Evolutionary conservation across 2,888 invertebrate genomes (phyloP).

Genomic region (Nymphalis urticae): DNA sequence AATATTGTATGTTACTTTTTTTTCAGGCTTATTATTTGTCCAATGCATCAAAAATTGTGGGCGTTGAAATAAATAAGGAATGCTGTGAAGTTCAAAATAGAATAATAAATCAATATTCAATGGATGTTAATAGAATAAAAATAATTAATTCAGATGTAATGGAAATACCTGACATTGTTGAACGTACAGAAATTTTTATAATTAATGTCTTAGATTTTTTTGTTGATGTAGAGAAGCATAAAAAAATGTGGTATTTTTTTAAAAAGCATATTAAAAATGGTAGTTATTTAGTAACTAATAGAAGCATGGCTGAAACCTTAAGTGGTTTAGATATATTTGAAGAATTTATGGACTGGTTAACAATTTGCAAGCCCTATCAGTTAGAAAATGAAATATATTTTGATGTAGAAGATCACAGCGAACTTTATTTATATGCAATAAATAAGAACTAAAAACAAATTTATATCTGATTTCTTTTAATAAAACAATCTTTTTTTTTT

Average conservation of each 20-base stretch:
- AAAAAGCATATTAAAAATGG: constrained; percentile 78
- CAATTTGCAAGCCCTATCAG: constrained; percentile 65
- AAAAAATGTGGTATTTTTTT: constrained; percentile 83
- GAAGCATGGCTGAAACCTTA: constrained; percentile 80
- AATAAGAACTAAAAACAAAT: constrained; percentile 56
- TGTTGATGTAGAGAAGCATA: constrained; percentile 80
- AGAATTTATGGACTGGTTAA: constrained; percentile 74
- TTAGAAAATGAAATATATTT: constrained; percentile 72
- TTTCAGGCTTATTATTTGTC: constrained; percentile 84
- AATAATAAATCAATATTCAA: constrained; percentile 77
- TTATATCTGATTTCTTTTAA: not conserved
- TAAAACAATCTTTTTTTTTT: too few species aligned
- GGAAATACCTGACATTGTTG: constrained; percentile 76
- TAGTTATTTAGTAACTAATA: constrained; percentile 81
- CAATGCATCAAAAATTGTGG: constrained; percentile 81
- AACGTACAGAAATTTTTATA: constrained; percentile 82
- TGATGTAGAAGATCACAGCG: constrained; percentile 65
- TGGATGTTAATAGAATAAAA: constrained; percentile 76
- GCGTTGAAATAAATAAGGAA: constrained; percentile 86
- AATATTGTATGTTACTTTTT: constrained; percentile 18
- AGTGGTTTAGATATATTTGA: constrained; percentile 71
- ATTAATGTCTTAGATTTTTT: constrained; percentile 88
- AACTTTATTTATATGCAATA: constrained; percentile 68
- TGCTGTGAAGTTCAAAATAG: constrained; percentile 83
- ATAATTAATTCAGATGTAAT: constrained; percentile 82